Percentiles rank a stretch among this genome's conserved stretches.
phyloP scores from a whole-genome alignment of 2,888 invertebrate species.

The Octodonta nipae region DNA sequence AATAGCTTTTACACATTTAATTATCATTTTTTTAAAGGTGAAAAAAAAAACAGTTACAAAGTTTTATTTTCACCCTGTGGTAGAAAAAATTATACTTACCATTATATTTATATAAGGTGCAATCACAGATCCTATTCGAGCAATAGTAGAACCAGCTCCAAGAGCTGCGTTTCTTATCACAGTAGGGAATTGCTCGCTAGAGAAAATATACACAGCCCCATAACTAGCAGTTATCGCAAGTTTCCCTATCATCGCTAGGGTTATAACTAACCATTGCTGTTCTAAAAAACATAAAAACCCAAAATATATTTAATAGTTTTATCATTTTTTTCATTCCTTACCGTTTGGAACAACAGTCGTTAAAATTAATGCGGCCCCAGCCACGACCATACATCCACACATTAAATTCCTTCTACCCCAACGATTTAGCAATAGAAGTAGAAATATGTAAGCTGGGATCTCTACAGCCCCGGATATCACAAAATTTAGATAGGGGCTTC shows the following conservation, averaged over 20 bases:
- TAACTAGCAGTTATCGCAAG: constrained; percentile 60
- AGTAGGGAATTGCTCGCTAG: constrained; percentile 63
- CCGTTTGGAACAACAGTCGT: constrained; percentile 45
- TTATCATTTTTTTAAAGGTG: too few species aligned
- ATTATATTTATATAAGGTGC: constrained; percentile 47
- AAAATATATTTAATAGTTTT: not conserved
- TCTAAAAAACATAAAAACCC: constrained; percentile 27
- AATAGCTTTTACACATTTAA: not conserved
- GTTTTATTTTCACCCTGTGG: too few species aligned
- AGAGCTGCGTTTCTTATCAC: constrained; percentile 53
- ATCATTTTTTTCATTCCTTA: constrained; percentile 24
- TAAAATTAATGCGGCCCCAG: constrained; percentile 45
- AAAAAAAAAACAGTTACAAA: too few species aligned
- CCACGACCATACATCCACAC: constrained; percentile 53
- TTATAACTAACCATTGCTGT: constrained; percentile 42
- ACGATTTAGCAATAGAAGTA: constrained; percentile 51
- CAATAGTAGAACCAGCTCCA: constrained; percentile 50
- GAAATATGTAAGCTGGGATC: constrained; percentile 55
- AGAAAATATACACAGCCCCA: constrained; percentile 58
- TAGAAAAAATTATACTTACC: constrained; percentile 32
- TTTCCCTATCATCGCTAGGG: constrained; percentile 57
- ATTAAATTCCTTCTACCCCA: constrained; percentile 57
- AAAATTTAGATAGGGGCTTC: constrained; percentile 60
- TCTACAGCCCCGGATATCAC: constrained; percentile 63
- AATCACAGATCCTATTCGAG: constrained; percentile 48